phyloP scores from a whole-genome alignment of 2,888 invertebrate genomes.

The Luffia ferchaultella region DNA sequence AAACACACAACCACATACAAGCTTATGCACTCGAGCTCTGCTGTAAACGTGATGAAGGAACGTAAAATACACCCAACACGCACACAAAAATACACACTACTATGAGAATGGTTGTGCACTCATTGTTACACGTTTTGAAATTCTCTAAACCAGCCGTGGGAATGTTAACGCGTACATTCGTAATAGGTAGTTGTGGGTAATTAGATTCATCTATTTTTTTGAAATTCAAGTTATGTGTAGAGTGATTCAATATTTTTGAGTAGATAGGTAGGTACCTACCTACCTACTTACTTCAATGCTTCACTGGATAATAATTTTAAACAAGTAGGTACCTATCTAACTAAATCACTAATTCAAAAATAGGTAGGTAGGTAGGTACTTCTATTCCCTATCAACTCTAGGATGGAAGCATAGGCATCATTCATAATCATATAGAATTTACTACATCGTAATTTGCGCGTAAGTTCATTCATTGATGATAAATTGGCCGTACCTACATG shows the following conservation, averaged over 20 bases:
- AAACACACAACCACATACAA: background rate
- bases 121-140: conserved; percentile 54
- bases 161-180: conserved; percentile 22
- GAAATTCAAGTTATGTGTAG: too few relatives aligned
- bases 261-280: too few relatives aligned
- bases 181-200: too few relatives aligned
- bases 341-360: background rate
- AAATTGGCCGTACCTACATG: too few relatives aligned
- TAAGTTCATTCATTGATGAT: background rate
- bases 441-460: background rate
- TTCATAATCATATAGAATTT: background rate
- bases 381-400: background rate
- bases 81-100: background rate
- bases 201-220: too few relatives aligned
- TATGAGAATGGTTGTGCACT: conserved; percentile 28
- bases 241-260: too few relatives aligned
- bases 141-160: conserved; percentile 52
- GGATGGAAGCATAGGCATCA: background rate
- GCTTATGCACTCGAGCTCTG: background rate
- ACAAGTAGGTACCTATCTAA: too few relatives aligned
- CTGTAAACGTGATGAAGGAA: too few relatives aligned
- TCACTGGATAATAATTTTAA: too few relatives aligned
- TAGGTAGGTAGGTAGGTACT: background rate
- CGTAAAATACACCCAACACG: background rate
- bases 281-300: too few relatives aligned